Base-by-base conservation (phyloP, 1,140 invertebrate species). In the Adoxophyes honmai region DNA sequence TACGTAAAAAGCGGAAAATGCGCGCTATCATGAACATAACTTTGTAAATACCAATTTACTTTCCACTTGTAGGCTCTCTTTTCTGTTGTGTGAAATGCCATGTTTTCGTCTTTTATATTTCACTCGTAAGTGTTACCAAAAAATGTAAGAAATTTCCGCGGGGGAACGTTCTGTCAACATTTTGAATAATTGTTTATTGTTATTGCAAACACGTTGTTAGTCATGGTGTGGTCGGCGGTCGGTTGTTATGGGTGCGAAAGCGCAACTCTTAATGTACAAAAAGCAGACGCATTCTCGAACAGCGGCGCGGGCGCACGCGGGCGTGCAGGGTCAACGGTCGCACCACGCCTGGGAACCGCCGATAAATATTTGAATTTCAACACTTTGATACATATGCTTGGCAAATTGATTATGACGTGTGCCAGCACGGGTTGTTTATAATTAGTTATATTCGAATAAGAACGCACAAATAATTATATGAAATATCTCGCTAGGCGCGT, bases 321-420 rank as follows among this genome's bases (percentile, higher is more conserved):
- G 70, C 71, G 70, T 70, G 66, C 73, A 82, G 81, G 78, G 85
- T 88, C 85, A 88, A 88, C 74, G 84, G 81, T 86, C 84, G 55
- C 59, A 66, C 66, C 71, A 67, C 75, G 71, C 76, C 69, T 86
- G 82, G 77, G 85, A 86, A 88, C 81, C 67, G 57, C 79, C 79
- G 78, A 86, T 88, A 88, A 86, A 88, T 85, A 86, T 88, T 88
- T 86, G 74, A 85, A 81, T 83, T 81, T 88, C 80, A 86, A 88
- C 85, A 86, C 85, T 86, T 28, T 81, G 79, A 88, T 86, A 77
- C 81, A 88, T 80, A 83, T 82, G 79, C 75, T 85, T 79, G 78
- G 81, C 81, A 83, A 86, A 88, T 86, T 84, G 79, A 79, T 78
- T 82, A 81, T 80, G 70, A 72, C 67, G 71, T 78, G 73, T 60